Evolutionary conservation across 2,113 vertebrate genomes (phyloP), one percentile per base, ranked within the genome.

Genomic region (Alouatta palliata): DNA sequence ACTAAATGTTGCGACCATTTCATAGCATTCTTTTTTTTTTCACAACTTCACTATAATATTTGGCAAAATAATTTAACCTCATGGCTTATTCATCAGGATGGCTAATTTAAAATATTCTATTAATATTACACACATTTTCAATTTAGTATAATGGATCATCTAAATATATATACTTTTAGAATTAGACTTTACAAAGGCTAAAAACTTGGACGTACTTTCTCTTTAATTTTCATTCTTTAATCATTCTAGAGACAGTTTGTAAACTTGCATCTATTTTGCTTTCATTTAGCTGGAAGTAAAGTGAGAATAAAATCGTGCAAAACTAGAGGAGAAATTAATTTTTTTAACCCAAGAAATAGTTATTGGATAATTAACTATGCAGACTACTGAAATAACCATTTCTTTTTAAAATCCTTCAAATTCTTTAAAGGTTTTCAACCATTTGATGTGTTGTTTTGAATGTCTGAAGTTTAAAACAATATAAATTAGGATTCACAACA

Each of bases 401-500:
- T 93, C 11, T 58, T 76, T 93, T 83, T 16, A 56, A 92, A 94
- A 73, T 96, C 25, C 27, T 91, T 94, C 23, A 80, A n/a, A 66
- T 19, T 77, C 8, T 66, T 85, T n/a, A 76, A 90, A 49, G 21
- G 0, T 58, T 85, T 75, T 79, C 45, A 81, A 2, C 2, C 4
- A 77, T 92, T 81, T 92, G 2, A 23, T 84, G 6, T 37, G 6
- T 80, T 95, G 8, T 45, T 79, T 45, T 79, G 19, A 93, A 52
- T 76, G 21, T 23, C 9, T 84, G 20, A 0, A 71, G 84, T 93
- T 96, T 95, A 75, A 92, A 94, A 96, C 70, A 93, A 81, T 87
- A 23, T 77, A 0, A 91, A n/a, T 49, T 97, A 87, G 17, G 40
- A 40, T 43, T 96, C 6, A 27, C 9, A 35, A 61, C 68, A 94